Evolutionary conservation across 2,888 invertebrate species (phyloP).

Genomic region (Shargacucullia verbasci): DNA sequence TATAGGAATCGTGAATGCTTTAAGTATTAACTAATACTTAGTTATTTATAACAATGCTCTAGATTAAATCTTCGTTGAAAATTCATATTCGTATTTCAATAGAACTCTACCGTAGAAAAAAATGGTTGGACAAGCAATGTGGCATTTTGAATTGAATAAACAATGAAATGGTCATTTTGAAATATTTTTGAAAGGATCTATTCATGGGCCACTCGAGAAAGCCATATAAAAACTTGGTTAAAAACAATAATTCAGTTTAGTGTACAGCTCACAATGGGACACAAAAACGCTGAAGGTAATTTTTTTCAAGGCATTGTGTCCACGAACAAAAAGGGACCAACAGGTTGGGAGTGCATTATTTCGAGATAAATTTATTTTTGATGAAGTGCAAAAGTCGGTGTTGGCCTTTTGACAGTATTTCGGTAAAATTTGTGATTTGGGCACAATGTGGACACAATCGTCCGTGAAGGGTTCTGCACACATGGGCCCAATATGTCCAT

Average conservation of each 20-base stretch:
- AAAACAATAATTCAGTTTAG: conserved; percentile 83
- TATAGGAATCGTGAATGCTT: neutral
- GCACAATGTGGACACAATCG: conserved; percentile 76
- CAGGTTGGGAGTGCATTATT: conserved; percentile 82
- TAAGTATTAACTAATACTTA: conserved; percentile 10
- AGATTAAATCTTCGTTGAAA: conserved; percentile 37
- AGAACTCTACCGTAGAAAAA: conserved; percentile 39
- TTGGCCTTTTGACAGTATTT: conserved; percentile 78
- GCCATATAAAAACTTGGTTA: conserved; percentile 69
- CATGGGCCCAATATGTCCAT: conserved; percentile 84
- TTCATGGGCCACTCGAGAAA: conserved; percentile 75
- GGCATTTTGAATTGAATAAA: conserved; percentile 59
- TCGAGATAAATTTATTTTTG: conserved; percentile 85
- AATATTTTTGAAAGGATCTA: conserved; percentile 56
- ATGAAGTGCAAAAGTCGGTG: conserved; percentile 88
- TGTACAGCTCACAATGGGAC: conserved; percentile 71
- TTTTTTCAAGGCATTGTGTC: conserved; percentile 70
- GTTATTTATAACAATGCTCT: conserved; percentile 20
- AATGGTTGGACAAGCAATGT: conserved; percentile 55
- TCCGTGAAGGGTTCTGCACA: conserved; percentile 81
- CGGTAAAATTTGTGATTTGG: conserved; percentile 75
- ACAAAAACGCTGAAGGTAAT: conserved; percentile 64
- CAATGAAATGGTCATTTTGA: conserved; percentile 65
- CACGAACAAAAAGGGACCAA: conserved; percentile 69
- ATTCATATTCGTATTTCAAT: conserved; percentile 38